Evolutionary conservation across 2,797 vertebrate species (phyloP), one percentile per base, ranked within the genome.

Genomic region (Gobionotothen gibberifrons): DNA sequence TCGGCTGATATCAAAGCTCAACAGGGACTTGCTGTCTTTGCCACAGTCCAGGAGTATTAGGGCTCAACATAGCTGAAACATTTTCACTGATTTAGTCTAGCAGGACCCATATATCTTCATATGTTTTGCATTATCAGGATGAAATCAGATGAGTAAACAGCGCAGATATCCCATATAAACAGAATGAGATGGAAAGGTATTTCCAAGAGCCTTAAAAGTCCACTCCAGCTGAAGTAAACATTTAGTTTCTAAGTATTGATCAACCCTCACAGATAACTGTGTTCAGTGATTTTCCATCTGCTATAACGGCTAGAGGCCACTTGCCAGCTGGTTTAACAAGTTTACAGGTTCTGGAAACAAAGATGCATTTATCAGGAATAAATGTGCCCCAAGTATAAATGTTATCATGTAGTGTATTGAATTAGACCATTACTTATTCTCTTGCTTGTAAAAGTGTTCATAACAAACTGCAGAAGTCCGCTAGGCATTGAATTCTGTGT

Each of bases 211-310:
- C 39, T 52, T n/a, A 59, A 39, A 62, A 22, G 26, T 53, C 21
- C 4, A 16, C 49, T 47, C 43, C n/a, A 9, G 57, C 60, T 55
- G 66, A 36, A 26, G 42, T 44, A 70, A 69, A 81, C 56, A 47
- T 71, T 72, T 58, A 47, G 29, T 49, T 57, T 36, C 44, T 44
- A 57, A 29, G 44, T 78, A 81, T 84, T 58, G 82, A 83, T 83
- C 74, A 63, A 22, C 10, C 14, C 42, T 59, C 46, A 29, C 43
- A 64, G 64, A 59, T 79, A 67, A 69, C 69, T 4, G 57, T 58
- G 59, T 51, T 73, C 65, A 43, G 2, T 59, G 52, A 22, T 47
- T 84, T 52, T 21, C 67, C 83, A 80, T 82, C 64, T 73, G 74
- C 58, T n/a, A 3, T 43, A 43, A 66, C 68, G 61, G 48, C 74